phyloP scores from a whole-genome alignment of 2,113 vertebrate species.

The Furnarius figulus region DNA sequence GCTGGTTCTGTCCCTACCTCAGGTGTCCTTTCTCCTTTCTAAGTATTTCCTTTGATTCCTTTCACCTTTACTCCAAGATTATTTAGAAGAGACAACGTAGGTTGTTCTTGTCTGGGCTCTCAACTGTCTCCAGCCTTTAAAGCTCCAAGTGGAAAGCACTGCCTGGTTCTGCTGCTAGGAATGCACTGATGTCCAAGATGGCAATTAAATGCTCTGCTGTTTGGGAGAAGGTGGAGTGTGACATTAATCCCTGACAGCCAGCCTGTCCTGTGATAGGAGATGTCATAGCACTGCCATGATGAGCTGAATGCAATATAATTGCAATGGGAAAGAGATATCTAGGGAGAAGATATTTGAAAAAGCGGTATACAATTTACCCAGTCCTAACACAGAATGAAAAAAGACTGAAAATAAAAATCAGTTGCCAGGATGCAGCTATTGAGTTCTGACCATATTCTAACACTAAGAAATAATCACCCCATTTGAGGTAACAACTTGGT shows the following conservation, averaged over 20 bases:
- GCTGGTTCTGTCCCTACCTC: not conserved
- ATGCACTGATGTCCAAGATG: not conserved
- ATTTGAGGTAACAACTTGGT: not conserved
- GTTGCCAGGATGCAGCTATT: not conserved
- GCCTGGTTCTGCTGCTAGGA: not conserved
- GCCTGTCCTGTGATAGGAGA: not conserved
- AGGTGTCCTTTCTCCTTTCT: not conserved
- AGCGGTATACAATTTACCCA: not conserved
- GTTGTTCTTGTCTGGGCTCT: not conserved
- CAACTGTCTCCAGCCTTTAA: not conserved
- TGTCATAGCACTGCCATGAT: rapidly evolving
- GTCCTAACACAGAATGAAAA: not conserved
- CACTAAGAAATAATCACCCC: not conserved
- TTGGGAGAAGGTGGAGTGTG: not conserved
- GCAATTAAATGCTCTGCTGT: not conserved
- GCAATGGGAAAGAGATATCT: not conserved
- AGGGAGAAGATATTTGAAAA: not conserved
- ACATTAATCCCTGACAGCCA: not conserved
- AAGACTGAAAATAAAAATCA: not conserved
- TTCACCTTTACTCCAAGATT: not conserved
- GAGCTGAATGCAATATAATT: not conserved
- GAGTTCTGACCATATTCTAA: not conserved
- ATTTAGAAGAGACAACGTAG: not conserved
- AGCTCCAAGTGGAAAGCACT: not conserved
- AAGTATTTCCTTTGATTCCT: not conserved